These are phyloP conservation scores for Cataglyphis cursor DNA, from an alignment of 2,888 invertebrate genomes.

Conservation along the genomic window DNA sequence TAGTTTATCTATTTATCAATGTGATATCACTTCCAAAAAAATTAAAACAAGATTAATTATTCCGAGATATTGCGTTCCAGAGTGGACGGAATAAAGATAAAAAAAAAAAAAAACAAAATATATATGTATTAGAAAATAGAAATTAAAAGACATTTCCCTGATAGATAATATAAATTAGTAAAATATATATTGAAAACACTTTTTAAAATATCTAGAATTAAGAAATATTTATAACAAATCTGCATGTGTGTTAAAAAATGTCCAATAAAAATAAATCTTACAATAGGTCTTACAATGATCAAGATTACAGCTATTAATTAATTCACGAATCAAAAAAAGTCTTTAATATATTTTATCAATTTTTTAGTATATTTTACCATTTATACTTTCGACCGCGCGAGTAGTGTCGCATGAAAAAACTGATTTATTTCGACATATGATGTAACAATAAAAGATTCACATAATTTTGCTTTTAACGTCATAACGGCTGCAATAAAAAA, in stretches of 20 bases:
- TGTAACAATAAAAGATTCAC: neutral
- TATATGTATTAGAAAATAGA: conserved; percentile 5
- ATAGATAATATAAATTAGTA: neutral
- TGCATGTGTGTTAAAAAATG: neutral
- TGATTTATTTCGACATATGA: neutral
- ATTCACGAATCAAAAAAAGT: neutral
- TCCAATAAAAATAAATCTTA: neutral
- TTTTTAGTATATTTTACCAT: no score
- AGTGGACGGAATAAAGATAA: neutral
- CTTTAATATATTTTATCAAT: neutral
- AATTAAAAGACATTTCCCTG: neutral
- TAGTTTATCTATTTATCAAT: neutral
- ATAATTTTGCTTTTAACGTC: neutral
- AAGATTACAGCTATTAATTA: neutral
- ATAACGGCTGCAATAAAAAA: neutral
- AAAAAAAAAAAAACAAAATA: neutral
- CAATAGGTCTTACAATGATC: neutral
- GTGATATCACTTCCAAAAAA: neutral
- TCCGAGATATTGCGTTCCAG: no score
- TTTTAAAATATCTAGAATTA: neutral
- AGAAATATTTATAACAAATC: neutral
- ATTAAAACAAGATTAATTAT: no score
- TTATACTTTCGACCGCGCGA: neutral
- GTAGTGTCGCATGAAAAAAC: neutral
- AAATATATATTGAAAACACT: neutral